Percentiles rank a stretch among this genome's conserved stretches.
Evolutionary conservation across 2,888 invertebrate genomes (phyloP).

Genomic region (Acleris sparsana): DNA sequence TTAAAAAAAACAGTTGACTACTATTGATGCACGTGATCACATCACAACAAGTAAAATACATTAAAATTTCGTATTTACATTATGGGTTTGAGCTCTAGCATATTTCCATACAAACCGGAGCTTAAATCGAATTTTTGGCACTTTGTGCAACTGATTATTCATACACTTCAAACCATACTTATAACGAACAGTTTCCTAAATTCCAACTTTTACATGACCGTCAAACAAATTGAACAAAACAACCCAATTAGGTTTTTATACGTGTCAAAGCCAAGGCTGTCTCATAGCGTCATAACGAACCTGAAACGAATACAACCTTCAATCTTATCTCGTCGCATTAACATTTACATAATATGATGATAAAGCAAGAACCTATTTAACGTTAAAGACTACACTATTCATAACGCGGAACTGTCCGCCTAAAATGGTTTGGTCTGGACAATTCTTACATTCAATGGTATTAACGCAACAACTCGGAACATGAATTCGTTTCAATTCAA

Average conservation of each 20-base stretch:
- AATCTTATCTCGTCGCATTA: constrained; percentile 21
- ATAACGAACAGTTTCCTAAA: constrained; percentile 3
- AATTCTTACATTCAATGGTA: constrained; percentile 40
- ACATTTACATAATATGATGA: constrained; percentile 10
- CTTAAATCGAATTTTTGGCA: no score
- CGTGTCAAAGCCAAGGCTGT: constrained; percentile 69
- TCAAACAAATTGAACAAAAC: constrained; percentile 53
- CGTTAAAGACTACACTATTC: constrained; percentile 45
- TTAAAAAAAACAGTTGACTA: neutral
- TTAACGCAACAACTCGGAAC: no score
- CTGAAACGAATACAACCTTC: constrained; percentile 7
- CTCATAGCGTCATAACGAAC: constrained; percentile 1
- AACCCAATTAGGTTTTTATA: constrained; percentile 54
- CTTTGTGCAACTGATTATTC: no score
- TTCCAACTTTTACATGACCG: constrained; percentile 37
- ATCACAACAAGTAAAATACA: no score
- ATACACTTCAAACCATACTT: neutral
- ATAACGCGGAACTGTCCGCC: constrained; percentile 69
- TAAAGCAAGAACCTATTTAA: constrained; percentile 5
- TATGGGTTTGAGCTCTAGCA: no score
- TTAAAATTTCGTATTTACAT: no score
- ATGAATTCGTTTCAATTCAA: no score
- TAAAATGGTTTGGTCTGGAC: constrained; percentile 65
- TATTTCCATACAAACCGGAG: no score
- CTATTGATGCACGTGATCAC: no score